Conservation (phyloP, 2,113 vertebrate species). For the Nesoenas mayeri region DNA sequence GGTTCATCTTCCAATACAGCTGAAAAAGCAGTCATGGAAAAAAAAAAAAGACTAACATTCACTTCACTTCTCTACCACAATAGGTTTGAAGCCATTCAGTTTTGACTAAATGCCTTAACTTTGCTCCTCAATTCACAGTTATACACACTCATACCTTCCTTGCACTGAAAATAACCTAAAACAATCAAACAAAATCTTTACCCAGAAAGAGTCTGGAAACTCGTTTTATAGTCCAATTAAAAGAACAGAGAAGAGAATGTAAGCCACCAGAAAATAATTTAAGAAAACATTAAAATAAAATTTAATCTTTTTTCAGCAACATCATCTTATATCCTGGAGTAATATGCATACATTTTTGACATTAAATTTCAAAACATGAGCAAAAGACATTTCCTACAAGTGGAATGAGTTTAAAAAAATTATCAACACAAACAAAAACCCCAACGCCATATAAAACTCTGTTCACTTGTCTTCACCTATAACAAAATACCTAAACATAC, state of each 20-base stretch:
- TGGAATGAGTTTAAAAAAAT: not conserved
- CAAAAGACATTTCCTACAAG: not conserved
- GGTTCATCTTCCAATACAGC: conserved; percentile 83
- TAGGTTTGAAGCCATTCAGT: not conserved
- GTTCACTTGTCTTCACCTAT: not conserved
- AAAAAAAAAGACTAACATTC: not conserved
- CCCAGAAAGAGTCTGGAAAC: not conserved
- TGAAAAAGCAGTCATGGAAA: conserved; percentile 42
- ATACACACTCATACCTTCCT: not conserved
- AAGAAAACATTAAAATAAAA: not conserved
- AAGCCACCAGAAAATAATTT: not conserved
- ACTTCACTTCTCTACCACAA: not conserved
- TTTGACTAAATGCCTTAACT: not conserved
- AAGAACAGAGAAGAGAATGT: not conserved
- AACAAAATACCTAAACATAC: not conserved
- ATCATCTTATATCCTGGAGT: not conserved
- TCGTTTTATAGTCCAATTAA: not conserved
- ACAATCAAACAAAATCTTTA: not conserved
- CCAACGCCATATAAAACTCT: not conserved
- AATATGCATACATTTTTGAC: not conserved
- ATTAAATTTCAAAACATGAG: not conserved
- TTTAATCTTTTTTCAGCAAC: not conserved
- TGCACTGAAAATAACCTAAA: not conserved
- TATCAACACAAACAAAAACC: not conserved
- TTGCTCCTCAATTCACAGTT: not conserved